Percentiles rank a stretch among this genome's conserved stretches.
phyloP scores from a whole-genome alignment of 2,888 invertebrate genomes.

The Bugula neritina region DNA sequence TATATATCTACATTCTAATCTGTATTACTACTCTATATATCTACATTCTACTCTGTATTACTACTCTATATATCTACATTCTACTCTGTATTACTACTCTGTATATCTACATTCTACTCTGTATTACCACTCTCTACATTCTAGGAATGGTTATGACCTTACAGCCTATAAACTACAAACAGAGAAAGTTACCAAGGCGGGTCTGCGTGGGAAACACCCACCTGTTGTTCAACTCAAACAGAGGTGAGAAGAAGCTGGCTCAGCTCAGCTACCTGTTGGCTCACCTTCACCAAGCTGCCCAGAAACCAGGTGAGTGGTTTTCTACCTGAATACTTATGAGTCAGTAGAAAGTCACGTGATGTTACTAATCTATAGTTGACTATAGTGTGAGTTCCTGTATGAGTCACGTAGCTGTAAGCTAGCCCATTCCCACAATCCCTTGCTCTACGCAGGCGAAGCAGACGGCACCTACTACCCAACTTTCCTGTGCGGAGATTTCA shows the following conservation, averaged over 20 bases:
- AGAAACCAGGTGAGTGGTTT: constrained; percentile 26
- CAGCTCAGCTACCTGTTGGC: constrained; percentile 78
- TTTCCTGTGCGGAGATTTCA: constrained; percentile 88
- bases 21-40: not conserved
- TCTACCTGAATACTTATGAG: too few species aligned
- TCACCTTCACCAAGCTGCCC: constrained; percentile 70
- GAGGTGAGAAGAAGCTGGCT: constrained; percentile 82
- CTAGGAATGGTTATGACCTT: constrained; percentile 62
- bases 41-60: not conserved
- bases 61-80: not conserved
- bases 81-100: not conserved
- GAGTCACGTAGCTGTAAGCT: too few species aligned
- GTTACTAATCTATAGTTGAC: too few species aligned
- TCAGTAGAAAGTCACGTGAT: too few species aligned
- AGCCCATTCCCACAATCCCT: too few species aligned
- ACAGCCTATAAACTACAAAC: constrained; percentile 56
- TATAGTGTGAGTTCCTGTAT: too few species aligned
- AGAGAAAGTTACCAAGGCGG: constrained; percentile 39
- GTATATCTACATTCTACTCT: not conserved
- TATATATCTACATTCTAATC: not conserved
- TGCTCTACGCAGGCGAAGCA: constrained; percentile 1
- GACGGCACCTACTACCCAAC: constrained; percentile 64
- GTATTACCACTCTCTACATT: constrained; percentile 78
- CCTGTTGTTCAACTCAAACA: constrained; percentile 80
- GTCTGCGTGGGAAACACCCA: constrained; percentile 87